Conservation (phyloP, 2,888 invertebrate genomes). For the Schrankia costaestrigalis region DNA sequence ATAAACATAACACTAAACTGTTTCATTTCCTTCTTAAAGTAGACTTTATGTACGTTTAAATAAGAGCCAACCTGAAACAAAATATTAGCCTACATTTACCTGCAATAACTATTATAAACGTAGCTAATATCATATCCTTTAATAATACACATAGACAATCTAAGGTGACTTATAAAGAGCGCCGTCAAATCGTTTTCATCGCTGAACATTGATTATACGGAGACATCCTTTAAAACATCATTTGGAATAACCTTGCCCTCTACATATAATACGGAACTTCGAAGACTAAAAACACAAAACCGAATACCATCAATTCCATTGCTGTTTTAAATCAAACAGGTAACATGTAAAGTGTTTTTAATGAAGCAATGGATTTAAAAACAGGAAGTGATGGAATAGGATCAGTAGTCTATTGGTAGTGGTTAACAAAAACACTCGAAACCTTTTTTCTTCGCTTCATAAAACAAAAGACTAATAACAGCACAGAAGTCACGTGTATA, state of each 20-base stretch:
- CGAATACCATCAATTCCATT: conserved; percentile 1
- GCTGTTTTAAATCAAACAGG: neutral
- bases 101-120: neutral
- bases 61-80: no score
- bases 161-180: conserved; percentile 19
- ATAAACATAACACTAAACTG: no score
- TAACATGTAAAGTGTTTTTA: neutral
- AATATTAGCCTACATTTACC: neutral
- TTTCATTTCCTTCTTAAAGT: no score
- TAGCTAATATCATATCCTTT: conserved; percentile 5
- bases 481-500: conserved; percentile 74
- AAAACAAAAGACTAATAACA: conserved; percentile 59
- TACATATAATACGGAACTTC: conserved; percentile 1
- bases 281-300: neutral
- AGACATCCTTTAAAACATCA: conserved; percentile 43
- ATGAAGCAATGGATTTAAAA: conserved; percentile 9
- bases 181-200: conserved; percentile 25
- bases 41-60: no score
- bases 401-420: conserved; percentile 15
- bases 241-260: conserved; percentile 31
- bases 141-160: conserved; percentile 12
- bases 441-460: conserved; percentile 32
- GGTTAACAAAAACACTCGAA: conserved; percentile 30
- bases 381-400: fast-evolving
- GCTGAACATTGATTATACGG: conserved; percentile 27